Evolutionary conservation across 1,140 invertebrate genomes (phyloP), one percentile per base, ranked within the genome.

Genomic region (Lanistes nyassanus): DNA sequence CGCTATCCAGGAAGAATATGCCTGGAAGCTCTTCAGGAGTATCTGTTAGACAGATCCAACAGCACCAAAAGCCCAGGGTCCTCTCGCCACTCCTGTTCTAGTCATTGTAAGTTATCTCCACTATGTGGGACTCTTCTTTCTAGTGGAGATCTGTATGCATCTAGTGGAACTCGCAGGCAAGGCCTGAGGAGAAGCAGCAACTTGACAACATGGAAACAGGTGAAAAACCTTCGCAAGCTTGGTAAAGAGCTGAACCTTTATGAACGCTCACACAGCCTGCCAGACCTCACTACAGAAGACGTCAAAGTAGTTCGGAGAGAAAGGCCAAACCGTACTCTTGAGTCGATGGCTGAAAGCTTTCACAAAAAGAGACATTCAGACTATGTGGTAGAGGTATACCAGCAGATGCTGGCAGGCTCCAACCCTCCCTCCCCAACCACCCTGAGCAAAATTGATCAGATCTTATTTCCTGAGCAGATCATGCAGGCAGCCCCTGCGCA

Each of bases 351-450:
- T 34, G 80, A 85, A 51, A 85, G 85, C 67, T 86, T 86, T 70
- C 85, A 87, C 75, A 79, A 78, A 47, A 85, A 85, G 73, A 74
- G 84, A 34, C 84, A 87, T 66, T 87, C 85, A 3, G 83, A 84
- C 3, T 85, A 84, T 37, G 56, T 87, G 6, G 58, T 87, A 39
- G 86, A 87, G 51, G 73, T 87, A 71, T 87, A 87, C 76, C 86
- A 87, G 74, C 68, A 83, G 65, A 79, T 86, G 69, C 79, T 80
- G 73, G 78, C 76, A 37, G 76, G 80, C 64, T 84, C 83, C 34
- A 87, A 84, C 74, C 83, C 84, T 42, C 82, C 83, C 16, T 85
- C 83, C n/a, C 84, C 84, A 19, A 82, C 83, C 65, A 85, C 83
- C n/a, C 82, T 86, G 75, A 78, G 77, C n/a, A 84, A 80, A 36